These are phyloP conservation scores for Platysternon megacephalum DNA, from an alignment of 2,113 vertebrate genomes.

Conservation along the genomic window DNA sequence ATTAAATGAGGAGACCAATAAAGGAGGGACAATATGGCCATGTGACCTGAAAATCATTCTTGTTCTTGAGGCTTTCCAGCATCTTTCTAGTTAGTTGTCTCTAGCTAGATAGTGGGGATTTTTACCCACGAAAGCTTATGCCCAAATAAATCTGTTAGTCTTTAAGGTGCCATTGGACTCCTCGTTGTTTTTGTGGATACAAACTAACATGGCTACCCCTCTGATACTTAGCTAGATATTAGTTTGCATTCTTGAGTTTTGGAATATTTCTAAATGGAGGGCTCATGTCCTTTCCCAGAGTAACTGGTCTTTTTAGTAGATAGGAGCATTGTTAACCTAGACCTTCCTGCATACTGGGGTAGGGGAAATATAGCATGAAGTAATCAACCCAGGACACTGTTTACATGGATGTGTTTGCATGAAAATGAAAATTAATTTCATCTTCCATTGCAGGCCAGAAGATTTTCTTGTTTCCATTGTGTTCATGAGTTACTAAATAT, in stretches of 20 bases:
- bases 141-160: no score
- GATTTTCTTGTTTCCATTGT: background rate
- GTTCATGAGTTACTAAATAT: background rate
- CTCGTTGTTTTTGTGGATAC: no score
- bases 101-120: background rate
- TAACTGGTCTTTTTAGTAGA: background rate
- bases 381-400: fast-evolving
- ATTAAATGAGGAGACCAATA: background rate
- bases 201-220: no score
- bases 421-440: background rate
- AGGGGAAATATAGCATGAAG: background rate
- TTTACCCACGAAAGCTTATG: no score
- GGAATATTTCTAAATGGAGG: background rate
- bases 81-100: background rate
- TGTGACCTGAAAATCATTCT: background rate
- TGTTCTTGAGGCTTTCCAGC: background rate
- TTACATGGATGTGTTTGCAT: background rate
- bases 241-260: background rate
- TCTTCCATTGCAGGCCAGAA: background rate
- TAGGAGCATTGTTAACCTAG: background rate
- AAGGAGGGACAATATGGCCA: background rate
- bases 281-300: background rate
- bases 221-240: background rate
- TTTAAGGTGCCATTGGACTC: no score
- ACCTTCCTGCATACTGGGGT: background rate